phyloP scores from a whole-genome alignment of 1,140 invertebrate genomes.

The Planococcus citri region DNA sequence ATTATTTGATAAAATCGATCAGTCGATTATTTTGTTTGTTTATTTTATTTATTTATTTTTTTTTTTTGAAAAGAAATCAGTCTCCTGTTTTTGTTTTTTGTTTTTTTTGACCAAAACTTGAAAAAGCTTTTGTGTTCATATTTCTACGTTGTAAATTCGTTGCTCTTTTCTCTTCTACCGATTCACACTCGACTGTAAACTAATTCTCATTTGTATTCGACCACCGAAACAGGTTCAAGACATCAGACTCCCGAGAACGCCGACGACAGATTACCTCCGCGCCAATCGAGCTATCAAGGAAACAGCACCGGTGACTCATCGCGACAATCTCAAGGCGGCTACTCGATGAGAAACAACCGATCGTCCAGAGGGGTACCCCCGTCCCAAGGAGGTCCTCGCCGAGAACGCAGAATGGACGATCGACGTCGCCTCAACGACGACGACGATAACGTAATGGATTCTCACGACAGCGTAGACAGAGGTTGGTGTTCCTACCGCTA shows the following conservation, averaged over 20 bases:
- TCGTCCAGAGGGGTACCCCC: slow-evolving; percentile 17
- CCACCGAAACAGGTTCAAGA: slow-evolving; percentile 29
- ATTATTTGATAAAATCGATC: neutral
- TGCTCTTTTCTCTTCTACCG: too few relatives aligned
- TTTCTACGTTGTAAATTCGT: too few relatives aligned
- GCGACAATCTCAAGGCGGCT: slow-evolving; percentile 20
- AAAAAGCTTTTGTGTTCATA: too few relatives aligned
- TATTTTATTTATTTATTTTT: too few relatives aligned
- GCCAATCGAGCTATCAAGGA: slow-evolving; percentile 19
- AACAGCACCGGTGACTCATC: slow-evolving; percentile 16
- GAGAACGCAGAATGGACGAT: slow-evolving; percentile 22
- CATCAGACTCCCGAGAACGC: slow-evolving; percentile 30
- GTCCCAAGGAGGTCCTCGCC: slow-evolving; percentile 19
- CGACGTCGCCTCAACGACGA: slow-evolving; percentile 25
- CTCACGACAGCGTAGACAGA: slow-evolving; percentile 29
- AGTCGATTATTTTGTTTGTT: too few relatives aligned
- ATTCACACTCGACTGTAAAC: too few relatives aligned
- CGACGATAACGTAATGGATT: slow-evolving; percentile 27
- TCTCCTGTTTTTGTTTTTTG: too few relatives aligned
- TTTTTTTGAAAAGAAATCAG: too few relatives aligned
- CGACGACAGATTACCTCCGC: slow-evolving; percentile 28
- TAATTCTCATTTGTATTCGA: too few relatives aligned
- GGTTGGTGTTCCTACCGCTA: slow-evolving; percentile 21
- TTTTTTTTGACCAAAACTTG: too few relatives aligned
- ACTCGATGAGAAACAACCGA: neutral